These are phyloP conservation scores for Dicycla oo DNA, from an alignment of 2,888 invertebrate species.

Conservation along the genomic window DNA sequence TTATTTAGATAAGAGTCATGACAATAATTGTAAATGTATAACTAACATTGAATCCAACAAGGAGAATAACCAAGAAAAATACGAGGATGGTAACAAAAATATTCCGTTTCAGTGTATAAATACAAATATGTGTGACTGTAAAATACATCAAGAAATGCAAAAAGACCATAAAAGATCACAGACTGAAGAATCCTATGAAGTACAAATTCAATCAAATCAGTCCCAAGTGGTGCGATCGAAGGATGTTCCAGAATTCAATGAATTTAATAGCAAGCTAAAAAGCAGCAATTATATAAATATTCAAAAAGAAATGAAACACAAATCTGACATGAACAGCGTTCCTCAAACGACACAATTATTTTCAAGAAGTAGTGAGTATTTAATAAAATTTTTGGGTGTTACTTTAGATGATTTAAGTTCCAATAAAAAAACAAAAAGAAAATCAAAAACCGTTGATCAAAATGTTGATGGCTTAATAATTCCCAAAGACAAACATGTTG, in stretches of 20 bases:
- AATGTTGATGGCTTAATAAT: slow-evolving; percentile 3
- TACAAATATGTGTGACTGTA: slow-evolving; percentile 66
- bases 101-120: slow-evolving; percentile 67
- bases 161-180: slow-evolving; percentile 34
- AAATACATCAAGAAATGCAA: slow-evolving; percentile 52
- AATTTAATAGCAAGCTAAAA: slow-evolving; percentile 17
- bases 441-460: slow-evolving; percentile 13
- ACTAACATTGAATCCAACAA: slow-evolving; percentile 35
- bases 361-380: slow-evolving; percentile 72
- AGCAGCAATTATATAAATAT: slow-evolving; percentile 6
- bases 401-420: slow-evolving; percentile 74
- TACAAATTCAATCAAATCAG: slow-evolving; percentile 21
- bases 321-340: slow-evolving; percentile 18
- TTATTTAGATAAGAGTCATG: slow-evolving; percentile 81
- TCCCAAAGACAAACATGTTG: slow-evolving; percentile 20
- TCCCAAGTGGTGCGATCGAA: slow-evolving; percentile 26
- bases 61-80: slow-evolving; percentile 32
- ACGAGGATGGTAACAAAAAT: slow-evolving; percentile 30
- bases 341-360: slow-evolving; percentile 58
- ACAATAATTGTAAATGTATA: slow-evolving; percentile 71
- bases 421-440: slow-evolving; percentile 39
- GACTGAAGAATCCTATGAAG: slow-evolving; percentile 28
- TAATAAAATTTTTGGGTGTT: slow-evolving; percentile 83
- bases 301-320: slow-evolving; percentile 32
- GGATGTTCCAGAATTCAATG: not conserved